Evolutionary conservation across 2,888 invertebrate species (phyloP).

Genomic region (Sympetrum striolatum): DNA sequence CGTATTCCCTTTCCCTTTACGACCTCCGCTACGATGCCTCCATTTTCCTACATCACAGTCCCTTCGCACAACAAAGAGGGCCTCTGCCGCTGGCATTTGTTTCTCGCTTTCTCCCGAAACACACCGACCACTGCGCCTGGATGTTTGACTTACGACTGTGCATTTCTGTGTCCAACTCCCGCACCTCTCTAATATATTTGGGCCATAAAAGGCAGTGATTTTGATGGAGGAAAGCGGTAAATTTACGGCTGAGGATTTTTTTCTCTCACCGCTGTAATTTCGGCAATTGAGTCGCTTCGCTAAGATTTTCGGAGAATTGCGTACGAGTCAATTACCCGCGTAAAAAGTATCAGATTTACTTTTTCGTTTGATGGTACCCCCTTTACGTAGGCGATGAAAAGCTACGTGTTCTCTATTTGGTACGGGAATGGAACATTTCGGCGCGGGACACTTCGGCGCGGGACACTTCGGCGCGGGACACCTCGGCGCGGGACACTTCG

Average conservation of each 20-base stretch:
- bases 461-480: too few species aligned
- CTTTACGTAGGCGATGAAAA: too few species aligned
- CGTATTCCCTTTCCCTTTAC: not conserved
- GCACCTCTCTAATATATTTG: not conserved
- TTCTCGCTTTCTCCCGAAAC: conserved; percentile 9
- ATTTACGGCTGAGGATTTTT: not conserved
- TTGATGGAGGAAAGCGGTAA: not conserved
- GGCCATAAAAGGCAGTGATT: not conserved
- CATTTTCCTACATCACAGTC: not conserved
- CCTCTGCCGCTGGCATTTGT: conserved; percentile 25
- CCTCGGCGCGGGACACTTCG: too few species aligned
- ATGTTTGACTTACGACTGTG: conserved; percentile 31
- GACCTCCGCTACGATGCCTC: not conserved
- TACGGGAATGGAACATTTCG: too few species aligned
- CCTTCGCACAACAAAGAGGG: conserved; percentile 24
- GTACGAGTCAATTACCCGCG: not conserved
- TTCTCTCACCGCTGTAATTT: not conserved
- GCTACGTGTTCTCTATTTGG: too few species aligned
- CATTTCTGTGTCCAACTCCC: not conserved
- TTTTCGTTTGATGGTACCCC: not conserved
- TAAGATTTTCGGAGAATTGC: not conserved
- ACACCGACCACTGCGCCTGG: not conserved
- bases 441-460: too few species aligned
- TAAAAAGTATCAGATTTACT: not conserved
- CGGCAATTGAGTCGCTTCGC: not conserved